These are phyloP conservation scores for Danio kyathit DNA, from an alignment of 2,797 vertebrate genomes.

Conservation along the genomic window DNA sequence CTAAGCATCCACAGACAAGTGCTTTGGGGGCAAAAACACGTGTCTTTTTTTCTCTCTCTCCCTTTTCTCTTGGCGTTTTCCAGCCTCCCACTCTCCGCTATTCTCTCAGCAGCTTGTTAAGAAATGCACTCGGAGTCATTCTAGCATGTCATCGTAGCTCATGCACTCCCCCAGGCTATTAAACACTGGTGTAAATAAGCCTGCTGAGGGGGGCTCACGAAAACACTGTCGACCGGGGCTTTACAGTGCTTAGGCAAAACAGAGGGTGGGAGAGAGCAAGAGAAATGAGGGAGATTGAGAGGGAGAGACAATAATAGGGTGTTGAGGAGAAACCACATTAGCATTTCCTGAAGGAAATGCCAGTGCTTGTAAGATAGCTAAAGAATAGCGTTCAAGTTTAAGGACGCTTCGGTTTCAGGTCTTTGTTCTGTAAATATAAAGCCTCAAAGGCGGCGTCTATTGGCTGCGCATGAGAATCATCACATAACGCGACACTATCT, in stretches of 20 bases:
- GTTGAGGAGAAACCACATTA: conserved; percentile 33
- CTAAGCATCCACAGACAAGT: conserved; percentile 12
- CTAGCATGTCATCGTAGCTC: conserved; percentile 72
- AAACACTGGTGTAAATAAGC: conserved; percentile 76
- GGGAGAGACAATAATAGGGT: conserved; percentile 54
- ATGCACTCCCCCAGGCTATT: conserved; percentile 75
- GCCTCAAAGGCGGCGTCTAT: not conserved
- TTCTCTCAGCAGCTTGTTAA: conserved; percentile 68
- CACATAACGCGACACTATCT: conserved; percentile 8
- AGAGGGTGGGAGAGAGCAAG: conserved; percentile 57
- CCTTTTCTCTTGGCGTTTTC: not conserved
- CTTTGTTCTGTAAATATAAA: conserved; percentile 15
- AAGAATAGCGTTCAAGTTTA: conserved; percentile 13
- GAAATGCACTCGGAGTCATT: conserved; percentile 65
- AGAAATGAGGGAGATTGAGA: conserved; percentile 20
- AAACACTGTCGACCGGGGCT: conserved; percentile 62
- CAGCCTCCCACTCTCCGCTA: conserved; percentile 10
- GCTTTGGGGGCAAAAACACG: conserved; percentile 29
- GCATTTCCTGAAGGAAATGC: conserved; percentile 45
- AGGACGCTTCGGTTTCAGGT: conserved; percentile 7
- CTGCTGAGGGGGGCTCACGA: conserved; percentile 61
- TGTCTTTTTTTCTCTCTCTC: not conserved
- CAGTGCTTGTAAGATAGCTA: conserved; percentile 28
- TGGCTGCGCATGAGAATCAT: not conserved
- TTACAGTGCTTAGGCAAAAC: conserved; percentile 69